Evolutionary conservation across 2,888 invertebrate genomes (phyloP).

Genomic region (Lycia hirtaria): DNA sequence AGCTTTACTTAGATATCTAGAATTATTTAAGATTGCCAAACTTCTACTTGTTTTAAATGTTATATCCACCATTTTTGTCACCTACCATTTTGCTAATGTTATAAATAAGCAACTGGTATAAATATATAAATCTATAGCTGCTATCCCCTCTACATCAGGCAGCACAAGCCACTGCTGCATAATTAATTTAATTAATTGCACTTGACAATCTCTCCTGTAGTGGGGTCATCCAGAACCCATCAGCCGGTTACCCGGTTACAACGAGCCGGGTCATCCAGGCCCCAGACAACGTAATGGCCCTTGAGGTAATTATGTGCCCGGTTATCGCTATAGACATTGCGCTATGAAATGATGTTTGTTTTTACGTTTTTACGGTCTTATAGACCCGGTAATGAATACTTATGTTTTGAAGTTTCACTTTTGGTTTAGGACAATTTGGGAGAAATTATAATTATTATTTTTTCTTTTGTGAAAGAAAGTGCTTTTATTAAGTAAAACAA

Average conservation of each 20-base stretch:
- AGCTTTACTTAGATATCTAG: no score
- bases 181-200: constrained; percentile 13
- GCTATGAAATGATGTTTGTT: background rate
- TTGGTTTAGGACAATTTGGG: no score
- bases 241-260: background rate
- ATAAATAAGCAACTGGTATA: no score
- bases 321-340: background rate
- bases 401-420: no score
- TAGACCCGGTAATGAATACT: background rate
- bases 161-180: background rate
- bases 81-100: no score
- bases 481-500: no score
- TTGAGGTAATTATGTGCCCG: constrained; percentile 4
- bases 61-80: no score
- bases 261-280: background rate
- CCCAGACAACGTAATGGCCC: constrained; percentile 2
- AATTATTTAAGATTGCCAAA: no score
- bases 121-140: no score
- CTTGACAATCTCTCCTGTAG: constrained; percentile 5
- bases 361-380: background rate
- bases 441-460: no score
- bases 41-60: no score
- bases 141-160: background rate
- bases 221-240: constrained; percentile 11
- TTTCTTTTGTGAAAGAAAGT: no score